Evolutionary conservation across 2,113 vertebrate species (phyloP).

Genomic region (Brienomyrus longianalis): DNA sequence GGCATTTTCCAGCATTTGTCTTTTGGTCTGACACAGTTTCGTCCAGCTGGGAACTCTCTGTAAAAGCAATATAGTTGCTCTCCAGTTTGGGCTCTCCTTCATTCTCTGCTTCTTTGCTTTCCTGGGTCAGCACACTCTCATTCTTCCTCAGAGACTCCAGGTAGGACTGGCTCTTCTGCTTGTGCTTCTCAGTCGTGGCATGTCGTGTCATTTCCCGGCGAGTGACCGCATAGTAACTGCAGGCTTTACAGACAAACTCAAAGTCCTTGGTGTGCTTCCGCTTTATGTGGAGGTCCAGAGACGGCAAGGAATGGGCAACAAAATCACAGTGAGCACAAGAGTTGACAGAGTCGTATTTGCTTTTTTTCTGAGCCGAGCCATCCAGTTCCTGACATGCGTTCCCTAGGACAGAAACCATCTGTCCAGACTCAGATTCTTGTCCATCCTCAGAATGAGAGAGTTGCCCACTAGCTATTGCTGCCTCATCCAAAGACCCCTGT

Average conservation of each 20-base stretch:
- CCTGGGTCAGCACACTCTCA: constrained; percentile 4
- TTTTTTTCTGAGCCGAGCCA: constrained; percentile 42
- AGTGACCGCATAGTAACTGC: constrained; percentile 87
- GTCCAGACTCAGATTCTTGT: constrained; percentile 28
- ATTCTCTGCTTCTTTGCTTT: not conserved
- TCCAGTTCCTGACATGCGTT: constrained; percentile 39
- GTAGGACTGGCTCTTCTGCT: constrained; percentile 73
- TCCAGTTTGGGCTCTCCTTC: constrained; percentile 20
- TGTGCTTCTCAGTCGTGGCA: constrained; percentile 84
- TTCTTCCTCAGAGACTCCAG: constrained; percentile 35
- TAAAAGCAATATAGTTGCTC: not conserved
- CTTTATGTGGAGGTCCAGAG: constrained; percentile 82
- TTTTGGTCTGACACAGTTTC: not conserved
- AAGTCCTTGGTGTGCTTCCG: constrained; percentile 87
- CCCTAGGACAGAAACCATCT: constrained; percentile 10
- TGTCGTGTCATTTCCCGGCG: constrained; percentile 86
- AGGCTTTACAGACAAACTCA: constrained; percentile 89
- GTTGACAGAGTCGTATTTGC: constrained; percentile 43
- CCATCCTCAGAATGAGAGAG: constrained; percentile 36
- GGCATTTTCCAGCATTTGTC: not conserved
- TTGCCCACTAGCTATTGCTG: constrained; percentile 25
- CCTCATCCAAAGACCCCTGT: constrained; percentile 30
- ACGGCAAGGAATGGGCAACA: constrained; percentile 72
- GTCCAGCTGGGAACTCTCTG: not conserved
- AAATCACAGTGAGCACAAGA: constrained; percentile 77